Conservation (phyloP, 2,113 vertebrate genomes). For the Istiophorus platypterus region DNA sequence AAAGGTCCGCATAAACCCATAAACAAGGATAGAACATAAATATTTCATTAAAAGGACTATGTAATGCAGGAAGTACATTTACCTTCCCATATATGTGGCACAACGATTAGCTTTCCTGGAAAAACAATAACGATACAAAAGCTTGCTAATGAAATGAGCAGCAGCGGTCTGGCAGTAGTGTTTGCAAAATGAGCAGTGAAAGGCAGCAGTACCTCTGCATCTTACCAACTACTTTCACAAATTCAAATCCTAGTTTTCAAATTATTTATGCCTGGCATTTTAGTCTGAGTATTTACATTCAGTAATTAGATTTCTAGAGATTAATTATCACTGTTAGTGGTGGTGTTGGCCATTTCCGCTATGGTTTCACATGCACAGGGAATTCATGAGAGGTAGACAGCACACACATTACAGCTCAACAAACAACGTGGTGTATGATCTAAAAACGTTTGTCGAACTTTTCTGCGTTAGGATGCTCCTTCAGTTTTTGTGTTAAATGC, state of each 20-base stretch:
- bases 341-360: no score
- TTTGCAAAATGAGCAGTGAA: background rate
- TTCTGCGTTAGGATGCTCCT: no score
- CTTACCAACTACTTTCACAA: background rate
- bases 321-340: background rate
- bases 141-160: background rate
- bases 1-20: constrained; percentile 10
- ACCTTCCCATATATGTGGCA: background rate
- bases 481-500: no score
- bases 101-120: no score
- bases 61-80: background rate
- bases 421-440: no score
- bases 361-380: background rate
- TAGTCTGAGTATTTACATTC: background rate
- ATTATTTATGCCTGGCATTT: background rate
- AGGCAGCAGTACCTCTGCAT: background rate
- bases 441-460: no score
- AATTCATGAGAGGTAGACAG: background rate
- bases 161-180: background rate
- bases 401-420: no score
- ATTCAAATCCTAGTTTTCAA: background rate
- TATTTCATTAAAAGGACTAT: background rate
- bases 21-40: background rate
- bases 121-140: no score
- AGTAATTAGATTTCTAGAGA: background rate